These are phyloP conservation scores for Centruroides sculpturatus DNA, from an alignment of 1,140 invertebrate genomes.

Conservation along the genomic window DNA sequence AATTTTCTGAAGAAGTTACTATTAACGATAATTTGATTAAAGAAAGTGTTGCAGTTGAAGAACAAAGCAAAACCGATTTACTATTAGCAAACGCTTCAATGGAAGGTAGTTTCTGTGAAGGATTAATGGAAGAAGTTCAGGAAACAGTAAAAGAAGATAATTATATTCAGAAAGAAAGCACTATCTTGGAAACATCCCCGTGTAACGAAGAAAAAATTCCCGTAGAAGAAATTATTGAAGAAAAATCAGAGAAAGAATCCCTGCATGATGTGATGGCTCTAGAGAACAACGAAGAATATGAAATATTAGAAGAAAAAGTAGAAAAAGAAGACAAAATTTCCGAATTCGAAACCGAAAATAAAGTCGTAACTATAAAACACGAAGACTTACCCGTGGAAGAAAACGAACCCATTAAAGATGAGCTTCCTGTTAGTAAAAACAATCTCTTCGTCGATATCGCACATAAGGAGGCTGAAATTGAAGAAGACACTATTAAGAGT, in stretches of 20 bases:
- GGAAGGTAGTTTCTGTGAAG: constrained; percentile 13
- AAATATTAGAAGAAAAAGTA: not conserved
- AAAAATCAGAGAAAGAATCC: not conserved
- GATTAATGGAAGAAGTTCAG: not conserved
- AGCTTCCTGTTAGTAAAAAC: not conserved
- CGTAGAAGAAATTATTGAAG: not conserved
- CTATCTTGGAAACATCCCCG: not conserved
- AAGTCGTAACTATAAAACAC: not conserved
- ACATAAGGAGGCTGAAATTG: not conserved
- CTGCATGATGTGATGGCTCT: not conserved
- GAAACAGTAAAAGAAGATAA: not conserved
- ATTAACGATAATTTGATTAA: constrained; percentile 1
- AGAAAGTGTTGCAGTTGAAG: not conserved
- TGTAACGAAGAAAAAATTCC: not conserved
- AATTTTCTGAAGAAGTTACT: not conserved
- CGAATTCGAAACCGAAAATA: not conserved
- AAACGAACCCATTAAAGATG: not conserved
- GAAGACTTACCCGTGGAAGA: not conserved
- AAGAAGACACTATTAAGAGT: constrained; percentile 13
- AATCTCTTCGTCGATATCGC: not conserved
- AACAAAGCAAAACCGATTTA: not conserved
- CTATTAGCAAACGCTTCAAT: constrained; percentile 3
- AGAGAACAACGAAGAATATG: too few species aligned
- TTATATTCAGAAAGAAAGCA: not conserved
- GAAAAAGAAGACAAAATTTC: not conserved